Evolutionary conservation across 2,113 vertebrate species (phyloP).

Genomic region (Mirounga angustirostris): DNA sequence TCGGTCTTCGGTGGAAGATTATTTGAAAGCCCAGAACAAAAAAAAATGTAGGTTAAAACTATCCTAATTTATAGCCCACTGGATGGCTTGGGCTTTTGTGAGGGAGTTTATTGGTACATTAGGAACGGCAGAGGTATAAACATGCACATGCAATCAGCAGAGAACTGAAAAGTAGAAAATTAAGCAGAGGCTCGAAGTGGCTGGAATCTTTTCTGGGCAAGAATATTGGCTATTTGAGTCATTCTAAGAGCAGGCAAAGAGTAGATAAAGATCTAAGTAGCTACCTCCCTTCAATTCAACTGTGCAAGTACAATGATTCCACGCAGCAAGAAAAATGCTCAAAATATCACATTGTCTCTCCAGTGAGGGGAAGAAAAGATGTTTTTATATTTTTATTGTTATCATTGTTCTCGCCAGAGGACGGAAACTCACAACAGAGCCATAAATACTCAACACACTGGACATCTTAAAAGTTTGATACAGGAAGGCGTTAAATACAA

Average conservation of each 20-base stretch:
- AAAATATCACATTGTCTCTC: neutral
- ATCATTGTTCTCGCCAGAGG: neutral
- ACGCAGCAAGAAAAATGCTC: neutral
- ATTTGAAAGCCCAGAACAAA: neutral
- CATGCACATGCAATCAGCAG: rapidly evolving
- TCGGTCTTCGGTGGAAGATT: neutral
- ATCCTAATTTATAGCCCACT: neutral
- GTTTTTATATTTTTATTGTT: neutral
- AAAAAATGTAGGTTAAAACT: neutral
- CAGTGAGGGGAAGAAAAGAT: neutral
- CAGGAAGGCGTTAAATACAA: neutral
- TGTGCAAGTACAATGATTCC: neutral
- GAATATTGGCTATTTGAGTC: neutral
- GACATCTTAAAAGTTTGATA: neutral
- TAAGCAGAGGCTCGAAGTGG: neutral
- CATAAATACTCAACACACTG: neutral
- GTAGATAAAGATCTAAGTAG: neutral
- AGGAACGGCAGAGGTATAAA: neutral
- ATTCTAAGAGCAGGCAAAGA: neutral
- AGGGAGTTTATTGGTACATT: neutral
- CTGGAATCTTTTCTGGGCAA: neutral
- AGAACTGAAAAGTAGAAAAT: neutral
- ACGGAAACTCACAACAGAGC: neutral
- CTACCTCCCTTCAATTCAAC: neutral
- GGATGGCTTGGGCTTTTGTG: neutral